Percentiles rank a stretch among this genome's conserved stretches.
Conservation (phyloP, 2,888 invertebrate genomes). For the Sicus ferrugineus region DNA sequence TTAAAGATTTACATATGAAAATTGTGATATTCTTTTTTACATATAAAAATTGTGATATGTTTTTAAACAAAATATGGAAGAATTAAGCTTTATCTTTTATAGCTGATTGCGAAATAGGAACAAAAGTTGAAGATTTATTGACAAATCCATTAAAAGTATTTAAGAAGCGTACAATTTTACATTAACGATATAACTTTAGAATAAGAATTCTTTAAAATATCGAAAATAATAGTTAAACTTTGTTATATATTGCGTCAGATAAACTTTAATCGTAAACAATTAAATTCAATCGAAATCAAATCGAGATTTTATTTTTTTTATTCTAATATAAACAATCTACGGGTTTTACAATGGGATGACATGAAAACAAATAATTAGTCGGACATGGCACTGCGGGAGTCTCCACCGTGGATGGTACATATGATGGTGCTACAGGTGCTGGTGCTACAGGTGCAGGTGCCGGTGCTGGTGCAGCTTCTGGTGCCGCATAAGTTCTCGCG, state of each 20-base stretch:
- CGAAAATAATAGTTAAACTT: no score
- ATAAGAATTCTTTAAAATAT: no score
- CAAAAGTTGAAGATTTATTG: no score
- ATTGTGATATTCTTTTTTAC: constrained; percentile 6
- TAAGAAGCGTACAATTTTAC: no score
- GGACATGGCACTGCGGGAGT: constrained; percentile 47
- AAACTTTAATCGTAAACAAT: constrained; percentile 13
- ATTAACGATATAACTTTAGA: no score
- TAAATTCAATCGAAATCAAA: constrained; percentile 15
- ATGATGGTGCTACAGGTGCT: neutral
- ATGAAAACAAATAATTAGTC: constrained; percentile 50
- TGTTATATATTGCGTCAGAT: no score
- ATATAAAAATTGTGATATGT: neutral
- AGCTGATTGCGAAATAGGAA: no score
- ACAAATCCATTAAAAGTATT: no score
- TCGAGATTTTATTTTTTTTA: constrained; percentile 39
- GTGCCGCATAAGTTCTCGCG: constrained; percentile 43
- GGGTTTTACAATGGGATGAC: constrained; percentile 47
- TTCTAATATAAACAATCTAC: constrained; percentile 47
- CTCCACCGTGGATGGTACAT: no score
- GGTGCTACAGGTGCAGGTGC: neutral
- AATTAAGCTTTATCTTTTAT: no score
- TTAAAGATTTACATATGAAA: neutral
- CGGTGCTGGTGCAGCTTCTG: constrained; percentile 9
- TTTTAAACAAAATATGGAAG: no score